A percentile compares a stretch with the other conserved stretches of the same genome.
Conservation (phyloP, 64 coral and sea anemone genomes). For the Platygyra sinensis region DNA sequence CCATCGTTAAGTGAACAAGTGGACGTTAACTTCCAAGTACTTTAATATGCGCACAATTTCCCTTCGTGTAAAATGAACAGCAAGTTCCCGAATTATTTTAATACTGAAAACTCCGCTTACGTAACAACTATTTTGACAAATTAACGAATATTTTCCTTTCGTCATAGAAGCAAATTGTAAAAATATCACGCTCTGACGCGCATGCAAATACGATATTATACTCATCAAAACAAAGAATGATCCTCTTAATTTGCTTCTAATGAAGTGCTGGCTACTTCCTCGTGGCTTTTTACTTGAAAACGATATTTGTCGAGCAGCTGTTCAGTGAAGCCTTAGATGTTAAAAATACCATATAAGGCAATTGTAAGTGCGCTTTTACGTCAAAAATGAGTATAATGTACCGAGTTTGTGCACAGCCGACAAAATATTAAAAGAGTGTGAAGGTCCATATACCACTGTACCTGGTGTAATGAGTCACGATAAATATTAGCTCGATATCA, state of each 20-base stretch:
- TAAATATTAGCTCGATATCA: neutral
- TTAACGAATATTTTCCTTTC: neutral
- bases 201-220: neutral
- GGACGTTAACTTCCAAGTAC: too few species aligned
- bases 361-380: neutral
- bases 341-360: constrained; percentile 5
- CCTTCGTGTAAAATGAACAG: too few species aligned
- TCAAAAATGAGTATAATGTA: neutral
- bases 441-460: neutral
- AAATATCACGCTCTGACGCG: neutral
- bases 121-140: too few species aligned
- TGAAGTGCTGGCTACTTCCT: neutral
- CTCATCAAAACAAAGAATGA: too few species aligned
- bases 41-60: too few species aligned
- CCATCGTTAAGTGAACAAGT: too few species aligned
- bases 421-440: neutral
- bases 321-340: neutral
- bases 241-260: neutral
- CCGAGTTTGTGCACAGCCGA: neutral
- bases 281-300: neutral
- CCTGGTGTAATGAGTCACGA: neutral
- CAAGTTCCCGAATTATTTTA: too few species aligned
- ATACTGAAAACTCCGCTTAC: too few species aligned
- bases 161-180: neutral
- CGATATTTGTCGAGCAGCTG: neutral